These are phyloP conservation scores for Adelphocoris suturalis DNA, from an alignment of 2,888 invertebrate genomes.

Conservation along the genomic window DNA sequence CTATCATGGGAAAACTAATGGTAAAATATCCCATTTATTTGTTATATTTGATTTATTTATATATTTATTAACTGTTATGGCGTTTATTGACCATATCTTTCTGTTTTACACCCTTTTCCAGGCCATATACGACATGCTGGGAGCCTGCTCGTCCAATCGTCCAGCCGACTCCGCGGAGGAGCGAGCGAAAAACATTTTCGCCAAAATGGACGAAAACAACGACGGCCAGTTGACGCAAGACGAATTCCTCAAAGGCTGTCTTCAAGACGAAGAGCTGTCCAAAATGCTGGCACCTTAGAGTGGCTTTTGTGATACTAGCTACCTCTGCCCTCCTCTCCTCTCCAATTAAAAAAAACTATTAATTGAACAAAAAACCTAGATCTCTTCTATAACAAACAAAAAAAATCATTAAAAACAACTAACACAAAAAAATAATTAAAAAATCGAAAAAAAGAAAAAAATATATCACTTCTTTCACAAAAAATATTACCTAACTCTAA, in stretches of 20 bases:
- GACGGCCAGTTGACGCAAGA: constrained; percentile 98
- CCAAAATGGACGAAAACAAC: constrained; percentile 99
- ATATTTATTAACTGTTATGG: too few species aligned
- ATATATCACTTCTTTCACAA: neutral
- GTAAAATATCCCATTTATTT: too few species aligned
- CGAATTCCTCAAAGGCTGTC: constrained; percentile 98
- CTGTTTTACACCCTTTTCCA: constrained; percentile 79
- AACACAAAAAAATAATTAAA: constrained; percentile 34
- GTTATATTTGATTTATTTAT: too few species aligned
- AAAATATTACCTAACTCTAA: constrained; percentile 27
- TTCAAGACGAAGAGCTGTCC: constrained; percentile 96
- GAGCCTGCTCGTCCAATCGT: constrained; percentile 96
- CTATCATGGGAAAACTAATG: too few species aligned
- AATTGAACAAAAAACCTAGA: constrained; percentile 47
- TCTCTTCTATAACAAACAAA: constrained; percentile 49
- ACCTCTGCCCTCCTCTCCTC: constrained; percentile 59
- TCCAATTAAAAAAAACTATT: constrained; percentile 11
- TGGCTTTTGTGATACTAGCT: constrained; percentile 69
- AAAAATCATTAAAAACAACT: constrained; percentile 6
- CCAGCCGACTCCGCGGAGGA: constrained; percentile 98
- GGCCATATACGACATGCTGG: constrained; percentile 99
- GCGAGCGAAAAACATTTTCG: constrained; percentile 98
- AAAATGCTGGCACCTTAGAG: constrained; percentile 94
- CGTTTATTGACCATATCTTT: too few species aligned
- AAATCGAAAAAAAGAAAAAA: constrained; percentile 22